Percentiles rank a stretch among this genome's conserved stretches.
Conservation (phyloP, 2,888 invertebrate species). For the Pachymerium ferrugineum region DNA sequence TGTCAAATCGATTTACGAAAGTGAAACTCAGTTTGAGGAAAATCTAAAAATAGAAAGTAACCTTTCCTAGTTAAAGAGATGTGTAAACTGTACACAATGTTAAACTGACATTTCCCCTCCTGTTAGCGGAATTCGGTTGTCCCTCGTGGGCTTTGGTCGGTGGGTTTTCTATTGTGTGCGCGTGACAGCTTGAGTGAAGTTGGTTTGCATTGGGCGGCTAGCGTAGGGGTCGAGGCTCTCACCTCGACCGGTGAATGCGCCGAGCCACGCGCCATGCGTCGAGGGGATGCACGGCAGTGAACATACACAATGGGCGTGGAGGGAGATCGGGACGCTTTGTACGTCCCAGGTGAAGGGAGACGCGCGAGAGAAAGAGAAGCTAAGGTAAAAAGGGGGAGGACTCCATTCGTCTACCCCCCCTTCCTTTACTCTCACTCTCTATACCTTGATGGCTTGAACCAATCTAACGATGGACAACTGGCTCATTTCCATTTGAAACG, state of each 20-base stretch:
- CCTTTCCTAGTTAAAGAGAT: neutral
- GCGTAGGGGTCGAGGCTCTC: conserved; percentile 23
- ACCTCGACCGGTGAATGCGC: conserved; percentile 15
- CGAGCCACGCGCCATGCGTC: conserved; percentile 30
- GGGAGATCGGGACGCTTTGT: conserved; percentile 23
- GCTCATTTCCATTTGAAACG: conserved; percentile 27
- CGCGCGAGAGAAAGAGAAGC: too few relatives aligned
- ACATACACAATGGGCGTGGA: conserved; percentile 30
- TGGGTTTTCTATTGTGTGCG: conserved; percentile 20
- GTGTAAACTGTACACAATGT: too few relatives aligned
- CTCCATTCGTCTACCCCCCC: conserved; percentile 21
- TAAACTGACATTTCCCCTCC: neutral
- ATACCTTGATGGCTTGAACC: conserved; percentile 14
- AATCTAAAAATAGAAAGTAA: neutral
- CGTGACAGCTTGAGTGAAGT: conserved; percentile 33
- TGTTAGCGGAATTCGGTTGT: conserved; percentile 8
- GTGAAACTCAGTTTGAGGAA: neutral
- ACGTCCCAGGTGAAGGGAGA: conserved; percentile 31
- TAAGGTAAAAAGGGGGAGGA: conserved; percentile 16
- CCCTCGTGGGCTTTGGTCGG: neutral
- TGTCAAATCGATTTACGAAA: conserved; percentile 5
- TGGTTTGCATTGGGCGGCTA: conserved; percentile 29
- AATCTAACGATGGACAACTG: conserved; percentile 23
- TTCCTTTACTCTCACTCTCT: conserved; percentile 23
- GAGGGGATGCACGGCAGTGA: conserved; percentile 29